These are phyloP conservation scores for Drosophila trapezifrons DNA, from an alignment of 1,140 invertebrate species.

Conservation along the genomic window DNA sequence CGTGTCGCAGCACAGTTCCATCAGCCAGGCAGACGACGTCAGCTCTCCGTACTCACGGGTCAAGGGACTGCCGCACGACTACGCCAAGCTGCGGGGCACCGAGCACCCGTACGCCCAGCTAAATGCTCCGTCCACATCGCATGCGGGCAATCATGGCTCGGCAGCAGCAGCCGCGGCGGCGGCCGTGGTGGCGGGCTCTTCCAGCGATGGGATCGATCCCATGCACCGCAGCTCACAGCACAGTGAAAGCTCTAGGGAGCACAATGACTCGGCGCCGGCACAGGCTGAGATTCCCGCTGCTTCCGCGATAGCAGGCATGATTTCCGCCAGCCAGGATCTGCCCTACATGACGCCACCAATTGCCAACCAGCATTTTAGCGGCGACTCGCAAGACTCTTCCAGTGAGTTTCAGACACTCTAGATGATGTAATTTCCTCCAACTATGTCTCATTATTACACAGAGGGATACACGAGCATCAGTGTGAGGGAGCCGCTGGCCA, in stretches of 20 bases:
- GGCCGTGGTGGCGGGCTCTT: slow-evolving; percentile 21
- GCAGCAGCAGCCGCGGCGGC: slow-evolving; percentile 51
- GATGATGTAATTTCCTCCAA: background rate
- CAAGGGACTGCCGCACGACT: slow-evolving; percentile 85
- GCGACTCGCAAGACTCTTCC: slow-evolving; percentile 93
- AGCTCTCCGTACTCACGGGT: slow-evolving; percentile 87
- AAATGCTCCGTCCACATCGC: slow-evolving; percentile 83
- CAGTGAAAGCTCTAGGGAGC: slow-evolving; percentile 54
- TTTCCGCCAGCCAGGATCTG: slow-evolving; percentile 93
- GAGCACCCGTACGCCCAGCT: slow-evolving; percentile 90
- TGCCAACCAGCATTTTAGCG: slow-evolving; percentile 88
- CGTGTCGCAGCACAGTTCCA: slow-evolving; percentile 86
- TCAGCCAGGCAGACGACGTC: slow-evolving; percentile 86
- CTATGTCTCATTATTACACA: slow-evolving; percentile 80
- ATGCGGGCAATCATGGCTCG: slow-evolving; percentile 36
- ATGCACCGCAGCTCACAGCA: slow-evolving; percentile 61
- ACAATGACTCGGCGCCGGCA: slow-evolving; percentile 47
- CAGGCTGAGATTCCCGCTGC: slow-evolving; percentile 89
- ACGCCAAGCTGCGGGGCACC: slow-evolving; percentile 85
- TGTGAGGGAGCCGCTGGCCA: slow-evolving; percentile 93
- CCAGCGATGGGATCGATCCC: slow-evolving; percentile 46
- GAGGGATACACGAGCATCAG: slow-evolving; percentile 96
- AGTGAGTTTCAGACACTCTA: slow-evolving; percentile 85
- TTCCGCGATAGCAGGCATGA: slow-evolving; percentile 91
- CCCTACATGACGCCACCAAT: slow-evolving; percentile 95